Evolutionary conservation across 2,113 vertebrate species (phyloP), one percentile per base, ranked within the genome.

Genomic region (Rhagologus leucostigma): DNA sequence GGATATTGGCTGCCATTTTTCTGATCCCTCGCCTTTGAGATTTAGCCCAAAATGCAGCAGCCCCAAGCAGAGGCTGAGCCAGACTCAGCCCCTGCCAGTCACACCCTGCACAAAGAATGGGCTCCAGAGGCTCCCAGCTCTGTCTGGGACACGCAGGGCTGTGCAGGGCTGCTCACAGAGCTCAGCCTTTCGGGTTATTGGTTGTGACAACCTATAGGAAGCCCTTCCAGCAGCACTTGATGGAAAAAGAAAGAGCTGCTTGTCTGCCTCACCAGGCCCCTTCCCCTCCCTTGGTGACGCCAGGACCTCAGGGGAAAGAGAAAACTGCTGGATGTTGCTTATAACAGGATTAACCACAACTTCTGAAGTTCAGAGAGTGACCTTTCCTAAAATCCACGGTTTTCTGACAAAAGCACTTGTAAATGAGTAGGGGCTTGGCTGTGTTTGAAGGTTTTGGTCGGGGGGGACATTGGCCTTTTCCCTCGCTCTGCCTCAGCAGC

Each of bases 101-200:
- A 13, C 55, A 17, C 7, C 2, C 1, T 16, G 55, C 39, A 60
- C 16, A 13, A 17, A 27, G 7, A 15, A 6, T 0, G 1, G 3
- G 56, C 21, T 46, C 26, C 17, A 35, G 59, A 11, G 23, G 41
- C 57, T 29, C n/a, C 3, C 2, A 62, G n/a, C 59, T 1, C 46
- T 24, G 22, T 6, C 19, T 49, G 42, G 81, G 80, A 16, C 24
- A 16, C 0, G 6, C 46, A 71, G 11, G 42, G 52, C 56, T 7
- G 5, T 1, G 18, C 30, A 30, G 2, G 5, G 53, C 53, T 50
- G 56, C 15, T 30, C 47, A 1, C 42, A 32, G 35, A 32, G 46
- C 70, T 11, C 20, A 52, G 60, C 46, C 35, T 67, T 15, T 3
- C 0, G 30, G 17, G 29, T 29, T 44, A 2, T 11, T 35, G 68